Conservation (phyloP, 2,888 invertebrate species). For the Nemurella pictetii region DNA sequence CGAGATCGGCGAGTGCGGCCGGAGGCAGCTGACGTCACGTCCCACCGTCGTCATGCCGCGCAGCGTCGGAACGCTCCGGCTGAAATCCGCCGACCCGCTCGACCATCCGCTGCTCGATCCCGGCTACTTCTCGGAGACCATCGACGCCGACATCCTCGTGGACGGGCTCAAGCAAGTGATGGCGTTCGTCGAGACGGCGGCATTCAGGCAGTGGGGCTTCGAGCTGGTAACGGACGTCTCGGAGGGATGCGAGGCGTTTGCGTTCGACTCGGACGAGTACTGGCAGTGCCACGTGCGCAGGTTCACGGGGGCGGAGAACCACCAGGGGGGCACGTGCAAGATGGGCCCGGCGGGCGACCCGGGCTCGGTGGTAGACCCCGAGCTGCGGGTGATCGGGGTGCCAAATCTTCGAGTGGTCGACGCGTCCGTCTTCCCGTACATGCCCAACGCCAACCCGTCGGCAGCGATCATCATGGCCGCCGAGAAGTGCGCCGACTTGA, state of each 20-base stretch:
- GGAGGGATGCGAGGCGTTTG: constrained; percentile 45
- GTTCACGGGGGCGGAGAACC: constrained; percentile 78
- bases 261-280: constrained; percentile 62
- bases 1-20: neutral
- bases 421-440: constrained; percentile 52
- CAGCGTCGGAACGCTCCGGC: constrained; percentile 45
- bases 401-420: constrained; percentile 52
- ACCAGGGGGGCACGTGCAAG: constrained; percentile 77
- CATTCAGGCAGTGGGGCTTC: constrained; percentile 33
- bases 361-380: constrained; percentile 78
- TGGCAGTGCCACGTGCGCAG: constrained; percentile 68
- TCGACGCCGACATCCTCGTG: constrained; percentile 65
- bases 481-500: constrained; percentile 47
- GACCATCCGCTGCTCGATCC: constrained; percentile 72
- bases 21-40: neutral
- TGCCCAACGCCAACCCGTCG: constrained; percentile 50
- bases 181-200: constrained; percentile 58
- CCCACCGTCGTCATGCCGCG: constrained; percentile 42
- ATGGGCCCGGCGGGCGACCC: constrained; percentile 80
- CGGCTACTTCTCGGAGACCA: constrained; percentile 70
- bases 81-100: constrained; percentile 69
- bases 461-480: constrained; percentile 47
- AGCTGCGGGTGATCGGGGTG: constrained; percentile 49
- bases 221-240: constrained; percentile 53
- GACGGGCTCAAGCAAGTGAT: constrained; percentile 65